These are phyloP conservation scores for Actenoides lindsayi DNA, from an alignment of 2,113 vertebrate genomes.

Conservation along the genomic window DNA sequence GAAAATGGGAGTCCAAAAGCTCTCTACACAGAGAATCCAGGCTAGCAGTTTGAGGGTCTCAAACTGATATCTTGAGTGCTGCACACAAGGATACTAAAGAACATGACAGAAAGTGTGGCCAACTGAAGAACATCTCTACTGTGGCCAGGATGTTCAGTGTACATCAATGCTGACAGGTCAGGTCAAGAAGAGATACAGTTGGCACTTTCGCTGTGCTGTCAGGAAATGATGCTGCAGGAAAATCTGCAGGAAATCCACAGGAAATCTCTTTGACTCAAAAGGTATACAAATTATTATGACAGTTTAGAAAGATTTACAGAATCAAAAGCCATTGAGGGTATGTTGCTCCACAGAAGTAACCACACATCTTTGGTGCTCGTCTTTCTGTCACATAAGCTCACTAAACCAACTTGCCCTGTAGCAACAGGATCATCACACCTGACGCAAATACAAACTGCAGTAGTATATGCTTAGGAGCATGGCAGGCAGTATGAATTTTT, in stretches of 20 bases:
- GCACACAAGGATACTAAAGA: background rate
- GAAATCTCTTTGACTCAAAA: background rate
- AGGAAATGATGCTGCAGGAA: background rate
- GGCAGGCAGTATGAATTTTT: fast-evolving
- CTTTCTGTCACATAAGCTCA: background rate
- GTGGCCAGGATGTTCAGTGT: background rate
- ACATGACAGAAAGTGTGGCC: background rate
- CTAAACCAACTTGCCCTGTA: background rate
- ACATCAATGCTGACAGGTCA: background rate
- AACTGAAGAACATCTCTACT: background rate
- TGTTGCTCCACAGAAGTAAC: background rate
- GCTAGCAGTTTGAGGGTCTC: background rate
- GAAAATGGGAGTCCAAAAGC: background rate
- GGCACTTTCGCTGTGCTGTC: background rate
- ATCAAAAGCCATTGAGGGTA: background rate
- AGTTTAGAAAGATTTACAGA: background rate
- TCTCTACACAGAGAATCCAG: background rate
- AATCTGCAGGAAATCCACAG: background rate
- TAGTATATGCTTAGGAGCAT: background rate
- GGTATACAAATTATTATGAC: background rate
- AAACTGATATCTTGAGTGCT: background rate
- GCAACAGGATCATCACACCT: background rate
- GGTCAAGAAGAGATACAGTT: background rate
- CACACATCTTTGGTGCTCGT: background rate
- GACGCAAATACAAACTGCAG: background rate